Evolutionary conservation across 2,888 invertebrate genomes (phyloP).

Genomic region (Seira ritae): DNA sequence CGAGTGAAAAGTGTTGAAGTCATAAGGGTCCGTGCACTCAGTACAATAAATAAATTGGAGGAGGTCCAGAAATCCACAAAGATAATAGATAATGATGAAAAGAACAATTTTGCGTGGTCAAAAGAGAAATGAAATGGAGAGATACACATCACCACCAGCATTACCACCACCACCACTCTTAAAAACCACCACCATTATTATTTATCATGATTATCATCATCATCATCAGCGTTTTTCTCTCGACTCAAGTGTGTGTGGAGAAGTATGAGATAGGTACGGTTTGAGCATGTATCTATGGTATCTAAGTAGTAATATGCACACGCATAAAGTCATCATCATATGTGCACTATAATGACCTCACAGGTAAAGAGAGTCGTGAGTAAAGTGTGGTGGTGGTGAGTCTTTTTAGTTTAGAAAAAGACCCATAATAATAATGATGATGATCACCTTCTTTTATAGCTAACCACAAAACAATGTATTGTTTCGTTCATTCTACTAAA

Average conservation of each 20-base stretch:
- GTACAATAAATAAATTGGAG: slow-evolving; percentile 64
- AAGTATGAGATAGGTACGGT: not conserved
- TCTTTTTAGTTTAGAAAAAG: too few relatives aligned
- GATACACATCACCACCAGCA: slow-evolving; percentile 53
- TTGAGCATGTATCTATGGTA: too few relatives aligned
- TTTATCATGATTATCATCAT: slow-evolving; percentile 47
- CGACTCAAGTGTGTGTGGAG: not conserved
- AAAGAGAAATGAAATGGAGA: slow-evolving; percentile 19
- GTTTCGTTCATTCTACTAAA: too few relatives aligned
- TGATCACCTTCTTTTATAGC: slow-evolving; percentile 4
- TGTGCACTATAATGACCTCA: too few relatives aligned
- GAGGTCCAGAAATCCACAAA: slow-evolving; percentile 63
- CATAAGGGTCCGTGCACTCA: not conserved
- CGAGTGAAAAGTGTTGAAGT: too few relatives aligned
- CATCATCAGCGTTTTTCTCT: slow-evolving; percentile 18
- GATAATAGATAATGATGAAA: slow-evolving; percentile 65
- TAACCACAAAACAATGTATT: too few relatives aligned
- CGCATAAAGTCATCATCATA: slow-evolving; percentile 50
- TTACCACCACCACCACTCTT: slow-evolving; percentile 17
- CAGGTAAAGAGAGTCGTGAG: too few relatives aligned
- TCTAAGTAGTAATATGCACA: too few relatives aligned
- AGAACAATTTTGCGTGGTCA: slow-evolving; percentile 66
- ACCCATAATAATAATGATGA: too few relatives aligned
- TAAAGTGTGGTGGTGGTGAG: too few relatives aligned
- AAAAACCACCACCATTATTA: too few relatives aligned